Base-by-base conservation (phyloP, 2,888 invertebrate genomes). In the Homarus gammarus region DNA sequence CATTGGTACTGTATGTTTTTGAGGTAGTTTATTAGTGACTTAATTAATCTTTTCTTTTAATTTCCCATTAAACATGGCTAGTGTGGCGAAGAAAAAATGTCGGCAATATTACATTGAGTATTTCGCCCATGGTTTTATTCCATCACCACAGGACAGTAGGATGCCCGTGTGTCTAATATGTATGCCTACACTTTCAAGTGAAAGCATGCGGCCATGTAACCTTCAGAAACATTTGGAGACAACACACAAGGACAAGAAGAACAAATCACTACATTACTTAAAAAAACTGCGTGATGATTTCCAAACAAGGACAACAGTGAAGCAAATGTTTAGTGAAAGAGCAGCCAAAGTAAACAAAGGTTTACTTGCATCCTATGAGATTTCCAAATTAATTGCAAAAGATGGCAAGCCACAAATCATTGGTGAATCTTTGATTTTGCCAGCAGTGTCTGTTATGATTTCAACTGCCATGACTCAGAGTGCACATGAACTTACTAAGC, bases 341-440 rank as follows among this genome's bases (percentile, higher is more conserved):
- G n/a, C 5, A n/a, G 1, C 10, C 1, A 0, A 68, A 6, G 33
- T 72, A 22, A 22, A 72, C 33, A 38, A 72, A 36, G 31, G 72
- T 0, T 27, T 72, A 31, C 72, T 72, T 33, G 1, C 72, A 31
- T 2, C 72, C 15, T 72, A 31, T 6, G 2, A 31, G 38, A 56
- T 6, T 36, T 33, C 56, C 18, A n/a, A 61, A 33, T n/a, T 81
- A 56, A 81, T 8, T 81, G 56, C 81, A n/a, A 56, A 56, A 61
- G 36, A 15, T 56, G 81, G 10, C 27, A 61, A 61, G 5, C 36
- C 27, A 2, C 56, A 81, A 27, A 81, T 61, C 36, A 81, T 31
- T 81, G 61, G 61, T 31, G 61, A 81, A 31, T 18, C 56, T 18
- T 31, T 31, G 3, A 49, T 81, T 36, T 31, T 3, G 56, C 12